phyloP scores from a whole-genome alignment of 2,888 invertebrate species.

The Agriotes lineatus region DNA sequence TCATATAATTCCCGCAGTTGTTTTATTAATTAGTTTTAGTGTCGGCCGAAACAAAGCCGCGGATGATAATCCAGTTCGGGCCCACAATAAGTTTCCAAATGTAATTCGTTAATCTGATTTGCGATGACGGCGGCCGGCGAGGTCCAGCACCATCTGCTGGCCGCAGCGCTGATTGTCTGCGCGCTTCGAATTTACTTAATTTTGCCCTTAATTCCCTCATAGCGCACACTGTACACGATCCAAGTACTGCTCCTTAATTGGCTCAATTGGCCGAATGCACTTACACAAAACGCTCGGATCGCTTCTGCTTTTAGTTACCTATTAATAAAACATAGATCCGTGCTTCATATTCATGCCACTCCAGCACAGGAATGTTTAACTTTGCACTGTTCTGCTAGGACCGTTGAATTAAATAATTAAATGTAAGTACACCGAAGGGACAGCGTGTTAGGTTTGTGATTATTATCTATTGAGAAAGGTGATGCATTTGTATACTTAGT shows the following conservation, averaged over 20 bases:
- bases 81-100: conserved; percentile 42
- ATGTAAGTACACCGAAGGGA: too few relatives aligned
- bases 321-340: conserved; percentile 4
- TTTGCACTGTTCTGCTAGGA: too few relatives aligned
- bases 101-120: conserved; percentile 48
- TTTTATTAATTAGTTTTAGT: conserved; percentile 40
- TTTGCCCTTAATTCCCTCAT: conserved; percentile 32
- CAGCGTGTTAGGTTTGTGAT: too few relatives aligned
- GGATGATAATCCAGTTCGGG: conserved; percentile 39
- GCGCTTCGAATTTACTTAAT: conserved; percentile 38
- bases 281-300: conserved; percentile 5
- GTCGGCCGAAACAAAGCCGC: conserved; percentile 35
- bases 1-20: conserved; percentile 32
- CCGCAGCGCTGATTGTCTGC: conserved; percentile 34
- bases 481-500: too few relatives aligned
- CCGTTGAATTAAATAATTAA: too few relatives aligned
- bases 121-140: conserved; percentile 35
- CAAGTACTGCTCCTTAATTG: conserved; percentile 26
- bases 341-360: too few relatives aligned
- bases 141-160: conserved; percentile 39
- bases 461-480: too few relatives aligned
- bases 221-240: conserved; percentile 31
- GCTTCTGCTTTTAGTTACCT: conserved; percentile 4
- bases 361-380: too few relatives aligned
- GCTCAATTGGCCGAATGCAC: conserved; percentile 18